phyloP scores from a whole-genome alignment of 2,797 vertebrate genomes.

The Oreochromis grahami region DNA sequence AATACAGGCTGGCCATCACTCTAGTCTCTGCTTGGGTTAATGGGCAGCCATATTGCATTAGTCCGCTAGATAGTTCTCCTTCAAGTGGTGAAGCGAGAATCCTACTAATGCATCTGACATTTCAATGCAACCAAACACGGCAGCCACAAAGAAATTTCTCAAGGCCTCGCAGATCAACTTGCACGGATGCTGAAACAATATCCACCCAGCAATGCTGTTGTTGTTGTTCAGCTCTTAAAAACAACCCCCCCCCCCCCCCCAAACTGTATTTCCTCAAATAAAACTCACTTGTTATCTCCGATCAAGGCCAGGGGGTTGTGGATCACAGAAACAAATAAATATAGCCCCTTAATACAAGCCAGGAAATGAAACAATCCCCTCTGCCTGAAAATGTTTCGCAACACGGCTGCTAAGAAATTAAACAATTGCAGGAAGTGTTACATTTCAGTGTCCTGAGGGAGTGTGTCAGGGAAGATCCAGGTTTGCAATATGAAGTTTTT shows the following conservation, averaged over 20 bases:
- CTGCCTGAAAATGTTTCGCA: neutral
- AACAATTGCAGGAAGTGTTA: neutral
- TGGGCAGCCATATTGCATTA: constrained; percentile 76
- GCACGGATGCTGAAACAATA: constrained; percentile 2
- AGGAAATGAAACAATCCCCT: neutral
- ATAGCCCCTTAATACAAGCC: neutral
- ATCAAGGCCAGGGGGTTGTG: neutral
- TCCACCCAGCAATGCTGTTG: neutral
- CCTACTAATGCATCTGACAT: constrained; percentile 75
- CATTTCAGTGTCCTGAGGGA: neutral
- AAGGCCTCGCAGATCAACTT: constrained; percentile 39
- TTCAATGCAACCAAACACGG: constrained; percentile 49
- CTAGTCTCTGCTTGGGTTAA: constrained; percentile 62
- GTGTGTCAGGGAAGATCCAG: neutral
- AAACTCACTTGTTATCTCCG: neutral
- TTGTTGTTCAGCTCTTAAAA: neutral
- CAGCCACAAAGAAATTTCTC: constrained; percentile 35
- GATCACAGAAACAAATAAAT: neutral
- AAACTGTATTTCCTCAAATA: neutral
- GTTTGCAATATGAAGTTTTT: neutral
- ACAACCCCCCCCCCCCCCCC: too few species aligned
- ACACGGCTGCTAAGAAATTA: neutral
- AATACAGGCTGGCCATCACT: constrained; percentile 66
- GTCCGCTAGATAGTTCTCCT: constrained; percentile 63
- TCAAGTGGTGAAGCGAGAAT: constrained; percentile 71